Conservation (phyloP, 2,113 vertebrate species). For the Oncorhynchus keta region DNA sequence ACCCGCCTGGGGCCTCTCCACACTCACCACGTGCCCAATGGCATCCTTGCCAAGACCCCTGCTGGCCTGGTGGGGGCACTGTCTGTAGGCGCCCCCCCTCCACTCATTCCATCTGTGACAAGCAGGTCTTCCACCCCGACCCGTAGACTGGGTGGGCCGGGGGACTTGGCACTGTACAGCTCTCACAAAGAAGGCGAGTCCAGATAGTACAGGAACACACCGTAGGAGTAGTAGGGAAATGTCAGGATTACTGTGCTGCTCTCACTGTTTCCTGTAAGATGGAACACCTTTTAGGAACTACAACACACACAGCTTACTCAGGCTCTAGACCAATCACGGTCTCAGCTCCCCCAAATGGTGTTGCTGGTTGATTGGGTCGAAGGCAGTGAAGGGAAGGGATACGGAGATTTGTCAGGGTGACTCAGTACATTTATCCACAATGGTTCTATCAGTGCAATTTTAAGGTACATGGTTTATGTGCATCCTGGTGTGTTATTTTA, state of each 20-base stretch:
- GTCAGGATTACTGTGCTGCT: conserved; percentile 75
- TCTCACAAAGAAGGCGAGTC: conserved; percentile 81
- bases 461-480: conserved; percentile 73
- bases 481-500: conserved; percentile 61
- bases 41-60: conserved; percentile 77
- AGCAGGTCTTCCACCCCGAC: conserved; percentile 79
- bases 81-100: conserved; percentile 79
- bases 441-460: conserved; percentile 77
- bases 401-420: conserved; percentile 59
- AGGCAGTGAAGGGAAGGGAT: conserved; percentile 33
- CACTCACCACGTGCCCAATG: conserved; percentile 70
- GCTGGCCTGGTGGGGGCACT: conserved; percentile 72
- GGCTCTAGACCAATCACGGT: conserved; percentile 39
- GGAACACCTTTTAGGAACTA: no score
- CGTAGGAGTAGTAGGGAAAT: conserved; percentile 66
- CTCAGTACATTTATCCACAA: conserved; percentile 64
- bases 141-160: conserved; percentile 59
- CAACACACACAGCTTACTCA: conserved; percentile 33
- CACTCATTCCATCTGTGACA: conserved; percentile 80
- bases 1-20: conserved; percentile 70
- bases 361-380: conserved; percentile 40
- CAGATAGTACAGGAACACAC: conserved; percentile 78
- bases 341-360: neutral
- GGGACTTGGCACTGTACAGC: conserved; percentile 72
- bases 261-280: conserved; percentile 45